Conservation (phyloP, 2,797 vertebrate species). For the Aratinga solstitialis region DNA sequence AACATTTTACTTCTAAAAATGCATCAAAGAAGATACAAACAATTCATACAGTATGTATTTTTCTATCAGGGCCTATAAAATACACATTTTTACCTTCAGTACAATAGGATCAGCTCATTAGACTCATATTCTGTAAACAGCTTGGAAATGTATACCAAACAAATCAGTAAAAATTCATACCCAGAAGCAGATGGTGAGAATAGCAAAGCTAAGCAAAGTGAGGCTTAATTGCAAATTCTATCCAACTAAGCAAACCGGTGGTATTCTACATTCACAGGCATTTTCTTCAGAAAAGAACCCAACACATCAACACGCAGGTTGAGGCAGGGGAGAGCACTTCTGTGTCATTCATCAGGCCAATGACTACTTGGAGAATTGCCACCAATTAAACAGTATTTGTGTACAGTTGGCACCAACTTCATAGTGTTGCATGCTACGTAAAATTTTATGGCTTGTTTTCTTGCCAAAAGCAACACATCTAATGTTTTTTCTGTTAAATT, state of each 20-base stretch:
- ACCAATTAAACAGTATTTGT: conserved; percentile 42
- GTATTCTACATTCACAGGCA: conserved; percentile 1
- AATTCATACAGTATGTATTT: not conserved
- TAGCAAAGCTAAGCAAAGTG: conserved; percentile 63
- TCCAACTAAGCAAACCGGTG: conserved; percentile 34
- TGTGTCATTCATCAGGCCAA: conserved; percentile 53
- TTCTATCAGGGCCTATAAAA: conserved; percentile 32
- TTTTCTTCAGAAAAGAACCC: not conserved
- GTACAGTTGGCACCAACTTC: conserved; percentile 26
- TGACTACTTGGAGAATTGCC: conserved; percentile 56
- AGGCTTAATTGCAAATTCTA: conserved; percentile 54
- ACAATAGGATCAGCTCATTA: conserved; percentile 58
- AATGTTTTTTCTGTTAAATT: conserved; percentile 52
- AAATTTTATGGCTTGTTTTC: conserved; percentile 54
- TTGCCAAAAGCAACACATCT: conserved; percentile 59
- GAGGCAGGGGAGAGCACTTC: conserved; percentile 23
- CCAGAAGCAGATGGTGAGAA: conserved; percentile 70
- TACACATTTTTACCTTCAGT: conserved; percentile 37
- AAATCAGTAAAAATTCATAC: conserved; percentile 59
- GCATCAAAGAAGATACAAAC: not conserved
- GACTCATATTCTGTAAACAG: conserved; percentile 55
- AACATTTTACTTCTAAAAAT: conserved; percentile 7
- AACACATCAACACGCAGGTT: not conserved
- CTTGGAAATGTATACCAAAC: conserved; percentile 62
- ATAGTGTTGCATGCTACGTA: conserved; percentile 25